Percentiles rank a stretch among this genome's conserved stretches.
Evolutionary conservation across 2,888 invertebrate species (phyloP).

Genomic region (Branchinecta sandiegonensis): DNA sequence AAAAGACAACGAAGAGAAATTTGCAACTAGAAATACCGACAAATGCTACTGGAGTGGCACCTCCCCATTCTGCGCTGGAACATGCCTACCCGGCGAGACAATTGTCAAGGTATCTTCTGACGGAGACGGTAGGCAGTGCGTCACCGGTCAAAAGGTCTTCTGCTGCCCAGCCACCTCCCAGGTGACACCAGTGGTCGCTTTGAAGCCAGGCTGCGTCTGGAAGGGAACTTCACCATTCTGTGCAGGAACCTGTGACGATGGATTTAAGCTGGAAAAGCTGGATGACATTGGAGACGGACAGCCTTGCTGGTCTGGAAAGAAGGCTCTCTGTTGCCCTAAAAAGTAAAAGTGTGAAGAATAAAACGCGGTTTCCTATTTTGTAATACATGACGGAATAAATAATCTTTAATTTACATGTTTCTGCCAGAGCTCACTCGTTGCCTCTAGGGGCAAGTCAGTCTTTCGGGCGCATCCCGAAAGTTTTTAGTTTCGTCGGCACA

Average conservation of each 20-base stretch:
- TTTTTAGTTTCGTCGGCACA: too few relatives aligned
- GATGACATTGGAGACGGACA: neutral
- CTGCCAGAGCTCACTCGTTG: too few relatives aligned
- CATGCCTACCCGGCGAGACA: neutral
- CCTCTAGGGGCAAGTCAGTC: too few relatives aligned
- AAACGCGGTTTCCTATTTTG: too few relatives aligned
- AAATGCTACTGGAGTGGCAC: constrained; percentile 1
- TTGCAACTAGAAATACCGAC: neutral
- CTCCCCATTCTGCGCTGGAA: neutral
- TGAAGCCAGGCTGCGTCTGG: neutral
- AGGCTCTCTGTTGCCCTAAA: neutral
- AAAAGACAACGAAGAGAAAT: neutral
- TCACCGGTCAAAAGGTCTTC: constrained; percentile 2
- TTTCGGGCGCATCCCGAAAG: too few relatives aligned
- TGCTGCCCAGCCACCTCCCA: neutral
- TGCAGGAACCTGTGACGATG: constrained; percentile 1
- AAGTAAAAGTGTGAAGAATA: too few relatives aligned
- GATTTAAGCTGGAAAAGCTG: neutral
- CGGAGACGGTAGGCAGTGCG: neutral
- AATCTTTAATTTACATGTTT: too few relatives aligned
- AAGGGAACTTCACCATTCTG: constrained; percentile 2
- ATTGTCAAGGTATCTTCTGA: neutral
- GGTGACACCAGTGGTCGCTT: neutral
- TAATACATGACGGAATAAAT: too few relatives aligned
- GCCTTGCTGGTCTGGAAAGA: neutral